phyloP scores from a whole-genome alignment of 1,140 invertebrate species.

The Ceratoteleas bidentatus region DNA sequence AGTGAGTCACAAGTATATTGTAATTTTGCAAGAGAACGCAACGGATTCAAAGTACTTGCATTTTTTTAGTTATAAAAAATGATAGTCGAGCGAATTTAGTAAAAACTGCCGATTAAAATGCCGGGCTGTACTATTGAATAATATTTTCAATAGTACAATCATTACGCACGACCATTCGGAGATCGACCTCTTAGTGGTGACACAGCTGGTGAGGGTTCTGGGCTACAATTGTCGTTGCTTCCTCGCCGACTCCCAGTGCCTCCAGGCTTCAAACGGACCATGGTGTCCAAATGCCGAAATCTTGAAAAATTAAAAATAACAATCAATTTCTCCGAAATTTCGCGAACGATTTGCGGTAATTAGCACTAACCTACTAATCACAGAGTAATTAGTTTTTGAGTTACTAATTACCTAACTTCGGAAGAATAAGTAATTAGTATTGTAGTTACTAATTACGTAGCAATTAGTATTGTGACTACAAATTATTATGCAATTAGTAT shows the following conservation, averaged over 20 bases:
- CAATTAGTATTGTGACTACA: too few relatives aligned
- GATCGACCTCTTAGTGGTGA: constrained; percentile 81
- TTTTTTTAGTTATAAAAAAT: constrained; percentile 7
- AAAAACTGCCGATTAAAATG: constrained; percentile 6
- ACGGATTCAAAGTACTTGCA: too few relatives aligned
- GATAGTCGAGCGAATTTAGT: constrained; percentile 13
- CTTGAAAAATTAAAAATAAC: constrained; percentile 75
- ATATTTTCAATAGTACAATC: constrained; percentile 37
- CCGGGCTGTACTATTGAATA: constrained; percentile 11
- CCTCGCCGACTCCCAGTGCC: constrained; percentile 78
- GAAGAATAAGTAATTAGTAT: too few relatives aligned
- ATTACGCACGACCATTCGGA: constrained; percentile 75
- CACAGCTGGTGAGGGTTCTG: constrained; percentile 84
- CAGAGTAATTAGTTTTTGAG: too few relatives aligned
- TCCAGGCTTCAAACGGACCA: constrained; percentile 86
- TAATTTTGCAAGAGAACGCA: too few relatives aligned
- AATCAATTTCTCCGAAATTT: too few relatives aligned
- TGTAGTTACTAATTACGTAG: too few relatives aligned
- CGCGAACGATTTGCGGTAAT: too few relatives aligned
- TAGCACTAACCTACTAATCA: too few relatives aligned
- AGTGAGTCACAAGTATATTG: too few relatives aligned
- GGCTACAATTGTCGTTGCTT: constrained; percentile 78
- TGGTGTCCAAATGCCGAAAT: constrained; percentile 90
- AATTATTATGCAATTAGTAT: too few relatives aligned
- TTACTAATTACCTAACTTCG: too few relatives aligned